phyloP scores from a whole-genome alignment of 2,888 invertebrate species.

The Cosmia pyralina region DNA sequence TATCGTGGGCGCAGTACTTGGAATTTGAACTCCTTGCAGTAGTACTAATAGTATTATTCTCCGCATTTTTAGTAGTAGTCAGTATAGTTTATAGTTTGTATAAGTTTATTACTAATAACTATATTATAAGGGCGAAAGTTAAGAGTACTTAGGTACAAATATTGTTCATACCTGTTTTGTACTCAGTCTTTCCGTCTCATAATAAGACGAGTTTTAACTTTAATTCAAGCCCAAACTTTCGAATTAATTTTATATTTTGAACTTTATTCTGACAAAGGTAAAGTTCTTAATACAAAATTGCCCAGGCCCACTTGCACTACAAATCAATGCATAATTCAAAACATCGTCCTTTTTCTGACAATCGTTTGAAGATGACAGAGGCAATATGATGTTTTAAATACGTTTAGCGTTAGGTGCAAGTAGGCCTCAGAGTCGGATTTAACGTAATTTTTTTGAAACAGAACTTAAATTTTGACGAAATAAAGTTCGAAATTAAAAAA shows the following conservation, averaged over 20 bases:
- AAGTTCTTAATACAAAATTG: background rate
- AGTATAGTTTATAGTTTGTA: slow-evolving; percentile 11
- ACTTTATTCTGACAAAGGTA: background rate
- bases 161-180: background rate
- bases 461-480: background rate
- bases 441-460: background rate
- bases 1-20: slow-evolving; percentile 66
- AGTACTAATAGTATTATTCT: slow-evolving; percentile 13
- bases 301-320: background rate
- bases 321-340: no score
- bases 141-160: slow-evolving; percentile 24
- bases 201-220: background rate
- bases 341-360: no score
- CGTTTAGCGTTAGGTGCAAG: no score
- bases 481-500: background rate
- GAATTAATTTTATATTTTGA: background rate
- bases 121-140: slow-evolving; percentile 25
- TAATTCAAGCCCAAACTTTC: background rate
- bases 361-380: no score
- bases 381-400: no score
- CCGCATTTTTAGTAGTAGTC: background rate
- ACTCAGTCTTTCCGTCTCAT: background rate
- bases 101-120: slow-evolving; percentile 17
- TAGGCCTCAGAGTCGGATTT: background rate
- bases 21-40: slow-evolving; percentile 66